Evolutionary conservation across 2,888 invertebrate genomes (phyloP).

Genomic region (Trimorus sp.): DNA sequence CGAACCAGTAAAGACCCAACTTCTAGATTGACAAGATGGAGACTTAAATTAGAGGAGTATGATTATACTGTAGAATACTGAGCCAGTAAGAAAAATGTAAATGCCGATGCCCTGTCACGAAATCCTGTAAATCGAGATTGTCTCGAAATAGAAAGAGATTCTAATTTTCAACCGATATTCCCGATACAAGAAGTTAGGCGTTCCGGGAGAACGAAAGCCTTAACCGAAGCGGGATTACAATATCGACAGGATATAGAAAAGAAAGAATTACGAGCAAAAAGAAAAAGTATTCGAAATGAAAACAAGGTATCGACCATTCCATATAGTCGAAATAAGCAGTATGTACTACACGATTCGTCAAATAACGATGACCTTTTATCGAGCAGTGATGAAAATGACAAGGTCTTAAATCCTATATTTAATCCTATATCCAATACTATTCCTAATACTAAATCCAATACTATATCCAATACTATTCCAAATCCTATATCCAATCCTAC

Average conservation of each 20-base stretch:
- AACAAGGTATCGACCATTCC: too few relatives aligned
- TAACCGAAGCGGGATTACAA: not conserved
- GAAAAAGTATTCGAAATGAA: not conserved
- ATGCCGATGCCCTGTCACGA: not conserved
- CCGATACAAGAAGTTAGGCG: not conserved
- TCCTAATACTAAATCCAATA: too few relatives aligned
- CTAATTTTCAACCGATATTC: not conserved
- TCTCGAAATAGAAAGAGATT: not conserved
- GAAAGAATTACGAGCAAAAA: not conserved
- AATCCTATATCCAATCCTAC: too few relatives aligned
- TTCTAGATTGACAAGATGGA: not conserved
- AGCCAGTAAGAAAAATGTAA: not conserved
- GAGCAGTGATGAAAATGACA: too few relatives aligned
- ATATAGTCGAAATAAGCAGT: too few relatives aligned
- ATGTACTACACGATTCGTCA: too few relatives aligned
- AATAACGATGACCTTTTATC: too few relatives aligned
- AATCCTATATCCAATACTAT: too few relatives aligned
- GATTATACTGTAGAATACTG: not conserved
- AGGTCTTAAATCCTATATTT: too few relatives aligned
- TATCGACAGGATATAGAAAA: not conserved
- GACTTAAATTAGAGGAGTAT: not conserved
- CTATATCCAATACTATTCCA: too few relatives aligned
- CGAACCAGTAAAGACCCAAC: slow-evolving; percentile 7
- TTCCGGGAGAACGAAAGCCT: not conserved
- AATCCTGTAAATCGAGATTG: not conserved